These are phyloP conservation scores for Echinometra lucunter DNA, from an alignment of 53 echinoderm and acorn worm genomes.

Conservation along the genomic window DNA sequence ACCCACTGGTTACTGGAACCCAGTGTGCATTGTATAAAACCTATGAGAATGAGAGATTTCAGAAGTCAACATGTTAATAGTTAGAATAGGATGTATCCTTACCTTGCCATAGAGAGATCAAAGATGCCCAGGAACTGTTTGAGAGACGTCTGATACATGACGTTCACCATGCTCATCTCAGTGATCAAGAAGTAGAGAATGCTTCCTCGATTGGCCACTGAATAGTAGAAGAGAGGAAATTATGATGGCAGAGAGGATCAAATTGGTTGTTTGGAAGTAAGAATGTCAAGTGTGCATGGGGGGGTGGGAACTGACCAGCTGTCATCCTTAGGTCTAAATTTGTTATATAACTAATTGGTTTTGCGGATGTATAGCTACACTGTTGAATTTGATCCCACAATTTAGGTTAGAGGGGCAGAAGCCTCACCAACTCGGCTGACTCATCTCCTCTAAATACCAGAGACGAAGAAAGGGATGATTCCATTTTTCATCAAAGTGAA, in stretches of 20 bases:
- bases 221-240: neutral
- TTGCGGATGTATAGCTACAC: no score
- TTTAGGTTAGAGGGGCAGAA: no score
- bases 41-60: no score
- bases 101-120: constrained; percentile 98
- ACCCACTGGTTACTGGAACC: no score
- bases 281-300: no score
- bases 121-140: constrained; percentile 97
- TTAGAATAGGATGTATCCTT: neutral
- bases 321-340: no score
- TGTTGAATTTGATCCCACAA: no score
- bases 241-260: neutral
- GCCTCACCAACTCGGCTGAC: no score
- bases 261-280: neutral
- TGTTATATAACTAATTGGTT: no score
- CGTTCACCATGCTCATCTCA: constrained; percentile 99
- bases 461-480: neutral
- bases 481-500: neutral
- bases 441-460: no score
- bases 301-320: no score
- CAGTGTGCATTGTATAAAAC: no score
- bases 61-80: neutral
- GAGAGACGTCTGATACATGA: constrained; percentile 99
- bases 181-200: constrained; percentile 99
- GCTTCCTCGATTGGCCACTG: constrained; percentile 96